Base-by-base conservation (phyloP, 2,113 vertebrate species). In the Gymnogyps californianus region DNA sequence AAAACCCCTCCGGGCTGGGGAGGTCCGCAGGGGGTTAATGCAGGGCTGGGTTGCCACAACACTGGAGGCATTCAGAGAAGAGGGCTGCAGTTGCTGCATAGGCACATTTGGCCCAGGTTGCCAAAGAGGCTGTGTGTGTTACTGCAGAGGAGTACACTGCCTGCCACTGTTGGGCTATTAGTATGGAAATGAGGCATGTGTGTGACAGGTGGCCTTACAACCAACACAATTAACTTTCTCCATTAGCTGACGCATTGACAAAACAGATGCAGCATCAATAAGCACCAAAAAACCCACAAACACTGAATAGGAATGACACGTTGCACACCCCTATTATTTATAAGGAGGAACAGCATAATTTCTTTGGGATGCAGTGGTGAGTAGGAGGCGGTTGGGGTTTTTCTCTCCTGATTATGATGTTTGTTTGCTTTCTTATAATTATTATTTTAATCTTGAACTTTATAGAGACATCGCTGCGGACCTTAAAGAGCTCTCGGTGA, bases 161-260 rank as follows among this genome's bases (percentile, higher is more conserved):
- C 98, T 99, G 98, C 98, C 98, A 97, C 98, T 98, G 98, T 98
- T 98, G 98, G 98, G 97, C 98, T 98, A 99, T 99, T 99, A 99
- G 98, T 99, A 99, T 99, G 98, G 98, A 99, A 99, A 99, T 99
- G 98, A 99, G 98, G 98, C 98, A 98, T 98, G 98, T 98, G 98
- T 98, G 98, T 99, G 99, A 99, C 99, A 99, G 98, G 98, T 99
- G 99, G 99, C 98, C 98, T 98, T 98, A 99, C 99, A 99, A 99
- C 98, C 98, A 99, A 98, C 98, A 99, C 98, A 99, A 99, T 99
- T 99, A 99, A 99, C 98, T 99, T 99, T 98, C 98, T 99, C 98
- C 98, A 99, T 99, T 99, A 99, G 98, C 98, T 97, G 98, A 98
- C 83, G 97, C 98, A 97, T 98, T 98, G 98, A 99, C 98, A 98